Evolutionary conservation across 2,797 vertebrate genomes (phyloP).

Genomic region (Sebastes minor): DNA sequence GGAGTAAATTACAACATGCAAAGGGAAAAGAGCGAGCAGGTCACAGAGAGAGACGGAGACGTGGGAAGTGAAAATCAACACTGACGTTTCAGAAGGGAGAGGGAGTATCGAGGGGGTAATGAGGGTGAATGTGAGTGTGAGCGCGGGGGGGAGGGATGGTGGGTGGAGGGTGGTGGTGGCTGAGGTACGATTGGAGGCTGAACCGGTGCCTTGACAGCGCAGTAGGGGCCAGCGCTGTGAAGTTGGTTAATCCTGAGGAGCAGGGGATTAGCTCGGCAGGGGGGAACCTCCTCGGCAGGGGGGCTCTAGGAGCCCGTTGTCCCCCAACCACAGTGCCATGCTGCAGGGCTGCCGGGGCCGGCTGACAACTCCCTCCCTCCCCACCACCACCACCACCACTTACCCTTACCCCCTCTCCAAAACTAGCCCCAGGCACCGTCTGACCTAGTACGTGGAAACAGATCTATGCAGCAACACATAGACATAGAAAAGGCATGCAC

Average conservation of each 20-base stretch:
- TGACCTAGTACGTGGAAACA: constrained; percentile 44
- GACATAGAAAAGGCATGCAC: constrained; percentile 34
- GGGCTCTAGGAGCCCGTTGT: constrained; percentile 59
- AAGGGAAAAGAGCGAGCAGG: background rate
- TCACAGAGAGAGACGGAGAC: constrained; percentile 11
- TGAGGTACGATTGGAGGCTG: constrained; percentile 22
- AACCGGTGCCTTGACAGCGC: constrained; percentile 64
- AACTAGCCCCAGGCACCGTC: constrained; percentile 36
- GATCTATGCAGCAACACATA: constrained; percentile 9
- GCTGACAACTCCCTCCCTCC: background rate
- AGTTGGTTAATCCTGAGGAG: constrained; percentile 80
- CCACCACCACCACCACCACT: background rate
- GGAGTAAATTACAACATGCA: background rate
- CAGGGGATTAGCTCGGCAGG: constrained; percentile 80
- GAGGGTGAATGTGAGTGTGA: constrained; percentile 16
- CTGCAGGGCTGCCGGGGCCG: constrained; percentile 2
- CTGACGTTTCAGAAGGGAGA: constrained; percentile 3
- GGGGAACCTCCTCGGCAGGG: constrained; percentile 51
- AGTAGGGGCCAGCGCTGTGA: constrained; percentile 76
- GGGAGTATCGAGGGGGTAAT: background rate
- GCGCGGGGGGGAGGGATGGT: background rate
- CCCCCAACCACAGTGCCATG: constrained; percentile 41
- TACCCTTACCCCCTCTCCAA: background rate
- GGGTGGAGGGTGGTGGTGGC: background rate
- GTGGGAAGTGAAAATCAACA: constrained; percentile 23